Conservation (phyloP, 2,113 vertebrate species). For the Cebidichthys violaceus region DNA sequence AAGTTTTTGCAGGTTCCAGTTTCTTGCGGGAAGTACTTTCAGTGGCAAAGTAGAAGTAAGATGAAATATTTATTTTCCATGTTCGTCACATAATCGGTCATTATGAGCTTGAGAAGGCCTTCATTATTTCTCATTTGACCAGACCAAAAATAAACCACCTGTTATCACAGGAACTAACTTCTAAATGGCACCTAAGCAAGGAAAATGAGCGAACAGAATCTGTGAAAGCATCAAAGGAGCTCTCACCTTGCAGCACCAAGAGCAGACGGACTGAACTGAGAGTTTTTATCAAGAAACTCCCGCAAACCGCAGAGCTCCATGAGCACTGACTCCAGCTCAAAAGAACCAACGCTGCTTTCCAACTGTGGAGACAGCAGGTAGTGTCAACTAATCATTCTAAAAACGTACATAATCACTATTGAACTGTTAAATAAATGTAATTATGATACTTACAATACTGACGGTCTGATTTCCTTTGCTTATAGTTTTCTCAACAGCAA, state of each 20-base stretch:
- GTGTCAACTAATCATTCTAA: background rate
- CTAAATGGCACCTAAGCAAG: background rate
- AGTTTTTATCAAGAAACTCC: conserved; percentile 96
- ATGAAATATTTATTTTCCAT: background rate
- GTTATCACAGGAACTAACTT: background rate
- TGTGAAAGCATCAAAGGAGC: background rate
- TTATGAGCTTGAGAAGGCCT: background rate
- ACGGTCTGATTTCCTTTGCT: conserved; percentile 89
- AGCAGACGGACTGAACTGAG: conserved; percentile 92
- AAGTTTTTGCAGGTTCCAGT: background rate
- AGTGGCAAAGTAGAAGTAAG: background rate
- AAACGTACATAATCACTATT: background rate
- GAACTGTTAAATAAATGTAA: background rate
- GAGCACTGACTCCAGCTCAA: conserved; percentile 88
- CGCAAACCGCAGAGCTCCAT: conserved; percentile 90
- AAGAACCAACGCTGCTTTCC: conserved; percentile 90
- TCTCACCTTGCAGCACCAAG: conserved; percentile 90
- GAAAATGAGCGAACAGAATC: background rate
- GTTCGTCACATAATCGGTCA: background rate
- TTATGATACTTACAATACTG: conserved; percentile 86
- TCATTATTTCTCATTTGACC: background rate
- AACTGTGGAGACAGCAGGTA: conserved; percentile 78
- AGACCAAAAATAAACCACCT: background rate
- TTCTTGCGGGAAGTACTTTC: background rate
- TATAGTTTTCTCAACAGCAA: conserved; percentile 91